Conservation (phyloP, 2,888 invertebrate species). For the Celastrina argiolus region DNA sequence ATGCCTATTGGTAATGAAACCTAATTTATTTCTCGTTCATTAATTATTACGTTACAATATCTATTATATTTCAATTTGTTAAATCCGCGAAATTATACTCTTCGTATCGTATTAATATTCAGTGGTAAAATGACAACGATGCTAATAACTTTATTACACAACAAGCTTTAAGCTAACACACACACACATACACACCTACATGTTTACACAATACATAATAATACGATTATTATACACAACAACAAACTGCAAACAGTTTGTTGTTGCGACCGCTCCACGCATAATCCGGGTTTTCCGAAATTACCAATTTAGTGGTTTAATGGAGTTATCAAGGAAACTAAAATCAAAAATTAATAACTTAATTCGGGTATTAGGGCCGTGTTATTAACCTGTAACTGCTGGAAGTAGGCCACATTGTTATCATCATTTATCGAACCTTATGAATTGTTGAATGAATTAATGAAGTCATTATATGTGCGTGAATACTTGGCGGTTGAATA, state of each 20-base stretch:
- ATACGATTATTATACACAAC: too few relatives aligned
- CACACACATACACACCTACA: neutral
- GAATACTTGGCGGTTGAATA: neutral
- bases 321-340: slow-evolving; percentile 13
- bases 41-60: too few relatives aligned
- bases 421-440: slow-evolving; percentile 21
- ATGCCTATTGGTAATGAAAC: too few relatives aligned
- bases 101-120: too few relatives aligned
- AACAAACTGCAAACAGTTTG: neutral
- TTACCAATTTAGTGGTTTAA: slow-evolving; percentile 2
- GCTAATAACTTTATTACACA: neutral
- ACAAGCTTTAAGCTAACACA: neutral
- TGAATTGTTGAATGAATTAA: slow-evolving; percentile 9
- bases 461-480: neutral
- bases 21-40: too few relatives aligned
- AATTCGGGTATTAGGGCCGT: slow-evolving; percentile 1
- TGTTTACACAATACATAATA: too few relatives aligned
- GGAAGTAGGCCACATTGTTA: neutral
- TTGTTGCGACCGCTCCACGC: neutral
- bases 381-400: slow-evolving; percentile 11
- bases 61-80: too few relatives aligned
- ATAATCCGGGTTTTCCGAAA: slow-evolving; percentile 4
- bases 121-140: too few relatives aligned
- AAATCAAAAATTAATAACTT: slow-evolving; percentile 14
- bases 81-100: too few relatives aligned